Evolutionary conservation across 1,140 invertebrate genomes (phyloP).

Genomic region (Zophobas atratus): DNA sequence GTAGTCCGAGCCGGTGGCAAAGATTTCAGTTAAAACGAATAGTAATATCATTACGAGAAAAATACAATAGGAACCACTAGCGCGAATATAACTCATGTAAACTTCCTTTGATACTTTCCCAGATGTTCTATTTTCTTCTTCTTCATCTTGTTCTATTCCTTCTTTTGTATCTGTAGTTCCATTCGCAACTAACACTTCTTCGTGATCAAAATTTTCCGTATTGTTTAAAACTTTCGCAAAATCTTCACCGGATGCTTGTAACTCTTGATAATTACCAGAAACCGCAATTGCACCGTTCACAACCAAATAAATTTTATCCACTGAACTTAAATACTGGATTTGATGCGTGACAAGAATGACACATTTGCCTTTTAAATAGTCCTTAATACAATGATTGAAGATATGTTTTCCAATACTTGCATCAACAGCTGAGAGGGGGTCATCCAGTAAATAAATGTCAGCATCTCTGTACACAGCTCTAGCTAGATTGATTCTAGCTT

Average conservation of each 20-base stretch:
- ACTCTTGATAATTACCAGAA: conserved; percentile 74
- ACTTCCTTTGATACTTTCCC: conserved; percentile 73
- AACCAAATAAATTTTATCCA: conserved; percentile 77
- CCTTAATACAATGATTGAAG: conserved; percentile 78
- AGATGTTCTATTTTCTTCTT: conserved; percentile 49
- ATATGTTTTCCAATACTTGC: conserved; percentile 78
- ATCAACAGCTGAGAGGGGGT: conserved; percentile 69
- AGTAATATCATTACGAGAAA: conserved; percentile 70
- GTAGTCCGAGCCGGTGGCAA: conserved; percentile 77
- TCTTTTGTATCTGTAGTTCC: conserved; percentile 57
- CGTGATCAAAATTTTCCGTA: conserved; percentile 67
- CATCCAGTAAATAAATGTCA: conserved; percentile 86
- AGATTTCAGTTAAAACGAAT: conserved; percentile 73
- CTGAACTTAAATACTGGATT: conserved; percentile 85
- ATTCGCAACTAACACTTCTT: conserved; percentile 56
- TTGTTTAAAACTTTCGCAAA: conserved; percentile 61
- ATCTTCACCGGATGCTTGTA: conserved; percentile 66
- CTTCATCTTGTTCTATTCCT: conserved; percentile 42
- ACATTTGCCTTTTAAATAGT: conserved; percentile 78
- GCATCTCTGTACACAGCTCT: conserved; percentile 85
- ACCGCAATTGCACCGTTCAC: conserved; percentile 74
- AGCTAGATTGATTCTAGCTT: conserved; percentile 89
- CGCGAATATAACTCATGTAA: conserved; percentile 75
- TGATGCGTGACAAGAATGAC: conserved; percentile 89
- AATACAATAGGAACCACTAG: conserved; percentile 70